Conservation (phyloP, 1,140 invertebrate genomes). For the Eupristina koningsbergeri region DNA sequence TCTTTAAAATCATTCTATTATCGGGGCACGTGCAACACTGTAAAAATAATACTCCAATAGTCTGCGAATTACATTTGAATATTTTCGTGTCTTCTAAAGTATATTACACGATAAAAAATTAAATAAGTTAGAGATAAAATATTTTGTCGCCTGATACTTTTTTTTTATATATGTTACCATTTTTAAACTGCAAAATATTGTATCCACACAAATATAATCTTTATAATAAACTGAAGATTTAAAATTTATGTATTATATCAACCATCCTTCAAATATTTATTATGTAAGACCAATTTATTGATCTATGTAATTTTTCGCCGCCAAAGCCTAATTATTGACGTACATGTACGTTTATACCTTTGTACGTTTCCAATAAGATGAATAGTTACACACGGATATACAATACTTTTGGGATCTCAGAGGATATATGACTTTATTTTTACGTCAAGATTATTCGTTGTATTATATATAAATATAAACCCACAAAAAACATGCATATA, state of each 20-base stretch:
- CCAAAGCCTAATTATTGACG: constrained; percentile 47
- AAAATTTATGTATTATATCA: too few relatives aligned
- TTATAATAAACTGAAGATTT: not conserved
- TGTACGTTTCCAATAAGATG: constrained; percentile 61
- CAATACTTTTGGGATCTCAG: constrained; percentile 57
- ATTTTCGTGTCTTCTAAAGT: not conserved
- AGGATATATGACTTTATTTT: constrained; percentile 59
- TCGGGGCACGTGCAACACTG: not conserved
- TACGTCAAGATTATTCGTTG: constrained; percentile 51
- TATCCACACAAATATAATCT: not conserved
- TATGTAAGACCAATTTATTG: constrained; percentile 35
- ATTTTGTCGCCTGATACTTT: constrained; percentile 29
- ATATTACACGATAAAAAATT: too few relatives aligned
- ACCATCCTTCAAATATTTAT: constrained; percentile 20
- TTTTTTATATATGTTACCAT: constrained; percentile 46
- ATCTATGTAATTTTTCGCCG: constrained; percentile 39
- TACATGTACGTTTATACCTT: constrained; percentile 65
- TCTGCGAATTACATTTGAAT: not conserved
- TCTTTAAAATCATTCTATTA: not conserved
- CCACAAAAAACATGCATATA: not conserved
- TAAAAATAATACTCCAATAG: not conserved
- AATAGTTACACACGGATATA: constrained; percentile 7
- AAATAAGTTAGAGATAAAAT: too few relatives aligned
- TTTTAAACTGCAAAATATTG: constrained; percentile 28
- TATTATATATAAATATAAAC: constrained; percentile 37